Base-by-base conservation (phyloP, 2,888 invertebrate genomes). In the Synergus itoensis region DNA sequence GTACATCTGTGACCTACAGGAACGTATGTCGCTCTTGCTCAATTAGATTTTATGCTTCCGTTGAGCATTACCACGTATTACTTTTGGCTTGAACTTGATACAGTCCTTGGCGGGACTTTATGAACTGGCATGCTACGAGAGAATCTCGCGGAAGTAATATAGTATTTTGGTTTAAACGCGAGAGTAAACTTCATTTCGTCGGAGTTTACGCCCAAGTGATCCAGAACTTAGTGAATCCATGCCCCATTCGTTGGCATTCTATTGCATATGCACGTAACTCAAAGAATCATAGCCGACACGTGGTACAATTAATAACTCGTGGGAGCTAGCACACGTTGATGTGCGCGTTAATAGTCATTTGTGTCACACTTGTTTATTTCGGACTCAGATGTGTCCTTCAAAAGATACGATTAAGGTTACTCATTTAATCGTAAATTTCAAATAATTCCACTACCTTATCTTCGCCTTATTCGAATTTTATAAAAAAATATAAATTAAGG, bases 301-400 rank as follows among this genome's bases (percentile, higher is more conserved):
- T 67, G 67, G 40, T 67, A 65, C n/a, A 43, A 67, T 67, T 64
- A 64, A 28, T 64, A 64, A 64, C 12, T 9, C 28, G 64, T 64
- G n/a, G 40, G 40, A 28, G 64, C 28, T 36, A 28, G 64, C 28
- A 16, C 40, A n/a, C 4, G 64, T 16, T 40, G 64, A 64, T 16
- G 40, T 53, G n/a, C 53, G 53, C n/a, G 53, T 53, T n/a, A 53
- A 53, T 53, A 8, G 53, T 9, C 53, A 64, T 21, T 64, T 64
- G 40, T 64, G 64, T 64, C 53, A 53, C n/a, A 8, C n/a, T 53
- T n/a, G 53, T 53, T 53, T 53, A n/a, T 53, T 53, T 53, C 53
- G n/a, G 8, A 53, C n/a, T 53, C n/a, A n/a, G n/a, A n/a, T 53
- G n/a, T 53, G n/a, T 53, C 53, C 53, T 53, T n/a, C 53, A 53